Percentiles rank a stretch among this genome's conserved stretches.
phyloP scores from a whole-genome alignment of 2,113 vertebrate genomes.

The Prionailurus viverrinus region DNA sequence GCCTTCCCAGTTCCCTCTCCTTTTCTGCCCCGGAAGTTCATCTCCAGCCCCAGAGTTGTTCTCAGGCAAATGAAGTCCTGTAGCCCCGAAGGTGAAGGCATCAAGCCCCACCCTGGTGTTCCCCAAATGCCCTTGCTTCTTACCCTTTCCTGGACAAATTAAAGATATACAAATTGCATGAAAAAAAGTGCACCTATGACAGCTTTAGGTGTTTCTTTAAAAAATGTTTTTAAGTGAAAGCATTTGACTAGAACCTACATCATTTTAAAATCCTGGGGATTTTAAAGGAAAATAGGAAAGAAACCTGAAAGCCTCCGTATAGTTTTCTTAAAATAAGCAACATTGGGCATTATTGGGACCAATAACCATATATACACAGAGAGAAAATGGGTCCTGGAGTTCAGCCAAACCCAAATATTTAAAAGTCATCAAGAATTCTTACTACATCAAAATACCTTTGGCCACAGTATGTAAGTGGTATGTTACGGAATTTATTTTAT shows the following conservation, averaged over 20 bases:
- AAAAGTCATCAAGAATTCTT: neutral
- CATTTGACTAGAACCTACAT: neutral
- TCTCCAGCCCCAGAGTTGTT: neutral
- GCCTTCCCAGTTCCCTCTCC: neutral
- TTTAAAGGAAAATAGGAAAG: neutral
- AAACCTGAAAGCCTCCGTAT: neutral
- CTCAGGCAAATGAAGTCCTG: neutral
- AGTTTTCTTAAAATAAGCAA: neutral
- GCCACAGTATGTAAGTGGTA: neutral
- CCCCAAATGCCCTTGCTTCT: neutral
- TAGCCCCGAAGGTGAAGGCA: neutral
- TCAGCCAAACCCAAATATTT: neutral
- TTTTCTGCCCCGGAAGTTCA: neutral
- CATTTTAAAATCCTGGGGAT: neutral
- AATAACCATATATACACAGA: neutral
- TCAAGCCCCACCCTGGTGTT: neutral
- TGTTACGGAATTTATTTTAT: neutral
- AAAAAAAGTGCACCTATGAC: neutral
- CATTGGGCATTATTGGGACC: neutral
- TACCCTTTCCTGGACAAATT: neutral
- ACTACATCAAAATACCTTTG: neutral
- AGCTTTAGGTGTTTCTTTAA: neutral
- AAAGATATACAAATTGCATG: neutral
- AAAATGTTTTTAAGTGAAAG: neutral
- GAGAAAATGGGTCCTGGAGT: neutral